Percentiles rank a stretch among this genome's conserved stretches.
phyloP scores from a whole-genome alignment of 2,888 invertebrate species.

The Nemapogon koenigi region DNA sequence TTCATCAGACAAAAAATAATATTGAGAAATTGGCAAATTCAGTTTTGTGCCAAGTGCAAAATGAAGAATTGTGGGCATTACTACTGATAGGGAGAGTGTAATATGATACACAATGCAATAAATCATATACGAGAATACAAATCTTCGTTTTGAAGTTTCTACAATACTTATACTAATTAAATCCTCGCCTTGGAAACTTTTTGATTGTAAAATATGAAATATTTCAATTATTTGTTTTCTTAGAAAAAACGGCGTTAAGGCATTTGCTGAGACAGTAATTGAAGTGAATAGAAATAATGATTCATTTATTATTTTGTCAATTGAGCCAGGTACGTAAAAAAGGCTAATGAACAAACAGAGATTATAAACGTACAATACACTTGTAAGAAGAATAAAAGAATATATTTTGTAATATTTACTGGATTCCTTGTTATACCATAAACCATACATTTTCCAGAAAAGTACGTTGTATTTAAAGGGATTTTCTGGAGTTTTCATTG shows the following conservation, averaged over 20 bases:
- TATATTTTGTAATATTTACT: background rate
- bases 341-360: conserved; percentile 34
- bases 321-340: conserved; percentile 31
- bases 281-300: conserved; percentile 38
- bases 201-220: conserved; percentile 33
- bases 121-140: conserved; percentile 25
- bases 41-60: conserved; percentile 24
- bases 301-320: conserved; percentile 37
- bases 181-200: conserved; percentile 29
- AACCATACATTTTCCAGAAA: conserved; percentile 3
- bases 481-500: conserved; percentile 4
- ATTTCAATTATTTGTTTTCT: conserved; percentile 27
- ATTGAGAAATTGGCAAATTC: conserved; percentile 39
- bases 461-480: conserved; percentile 4
- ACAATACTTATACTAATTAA: conserved; percentile 24
- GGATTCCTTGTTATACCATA: background rate
- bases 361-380: conserved; percentile 29
- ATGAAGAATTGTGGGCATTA: conserved; percentile 27
- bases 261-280: conserved; percentile 32
- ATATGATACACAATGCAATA: conserved; percentile 24
- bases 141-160: conserved; percentile 21
- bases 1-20: conserved; percentile 38
- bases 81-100: conserved; percentile 24
- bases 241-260: conserved; percentile 30
- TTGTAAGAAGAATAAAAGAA: conserved; percentile 22